These are phyloP conservation scores for Dasypolia templi DNA, from an alignment of 2,888 invertebrate species.

Conservation along the genomic window DNA sequence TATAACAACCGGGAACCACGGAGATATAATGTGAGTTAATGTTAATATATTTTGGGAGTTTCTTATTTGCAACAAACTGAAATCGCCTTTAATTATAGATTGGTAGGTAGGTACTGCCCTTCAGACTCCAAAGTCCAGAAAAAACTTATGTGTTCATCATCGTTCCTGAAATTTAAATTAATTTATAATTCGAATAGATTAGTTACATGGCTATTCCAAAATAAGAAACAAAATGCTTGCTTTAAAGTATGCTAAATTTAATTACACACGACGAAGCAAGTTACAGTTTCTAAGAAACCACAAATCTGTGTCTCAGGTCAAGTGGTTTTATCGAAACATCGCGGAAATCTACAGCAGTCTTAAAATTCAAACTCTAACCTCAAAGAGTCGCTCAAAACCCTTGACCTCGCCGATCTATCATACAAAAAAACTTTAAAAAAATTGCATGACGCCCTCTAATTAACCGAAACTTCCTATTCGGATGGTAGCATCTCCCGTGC, in stretches of 20 bases:
- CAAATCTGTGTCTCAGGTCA: constrained; percentile 47
- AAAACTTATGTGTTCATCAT: neutral
- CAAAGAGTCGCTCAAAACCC: constrained; percentile 68
- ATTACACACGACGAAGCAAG: constrained; percentile 21
- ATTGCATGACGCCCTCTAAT: constrained; percentile 85
- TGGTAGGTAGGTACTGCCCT: neutral
- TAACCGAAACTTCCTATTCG: constrained; percentile 85
- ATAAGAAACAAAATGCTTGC: neutral
- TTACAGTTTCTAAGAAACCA: constrained; percentile 8
- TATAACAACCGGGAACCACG: too few relatives aligned
- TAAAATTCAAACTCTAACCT: constrained; percentile 23
- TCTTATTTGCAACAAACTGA: too few relatives aligned
- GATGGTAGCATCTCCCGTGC: constrained; percentile 85
- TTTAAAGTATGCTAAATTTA: constrained; percentile 13
- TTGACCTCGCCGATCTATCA: constrained; percentile 72
- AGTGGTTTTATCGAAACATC: constrained; percentile 20
- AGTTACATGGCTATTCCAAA: neutral
- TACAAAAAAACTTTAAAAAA: constrained; percentile 69
- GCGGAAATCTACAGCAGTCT: constrained; percentile 11
- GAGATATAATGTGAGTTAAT: too few relatives aligned
- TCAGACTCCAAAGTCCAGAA: neutral
- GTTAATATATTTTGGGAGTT: too few relatives aligned
- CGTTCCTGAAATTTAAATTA: neutral
- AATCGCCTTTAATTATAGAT: too few relatives aligned
- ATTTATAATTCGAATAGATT: too few relatives aligned